Evolutionary conservation across 2,113 vertebrate genomes (phyloP).

Genomic region (Pheucticus melanocephalus): DNA sequence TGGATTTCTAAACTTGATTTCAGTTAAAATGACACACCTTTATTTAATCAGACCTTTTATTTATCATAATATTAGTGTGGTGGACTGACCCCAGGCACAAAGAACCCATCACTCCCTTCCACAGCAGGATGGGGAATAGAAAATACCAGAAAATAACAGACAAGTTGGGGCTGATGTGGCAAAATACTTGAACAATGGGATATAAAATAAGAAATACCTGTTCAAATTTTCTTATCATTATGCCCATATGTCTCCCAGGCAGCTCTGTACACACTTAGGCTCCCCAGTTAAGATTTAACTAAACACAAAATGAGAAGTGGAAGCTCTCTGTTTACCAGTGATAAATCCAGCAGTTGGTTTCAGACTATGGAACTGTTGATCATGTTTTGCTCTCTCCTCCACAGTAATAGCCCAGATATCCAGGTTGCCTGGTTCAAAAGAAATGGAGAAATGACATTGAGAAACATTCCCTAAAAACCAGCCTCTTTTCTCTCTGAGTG

Average conservation of each 20-base stretch:
- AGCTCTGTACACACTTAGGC: background rate
- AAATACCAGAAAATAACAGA: background rate
- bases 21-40: background rate
- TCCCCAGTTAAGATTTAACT: background rate
- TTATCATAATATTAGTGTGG: too few species aligned
- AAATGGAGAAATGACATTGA: background rate
- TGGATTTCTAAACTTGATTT: background rate
- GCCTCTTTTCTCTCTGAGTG: background rate
- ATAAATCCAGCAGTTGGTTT: conserved; percentile 92
- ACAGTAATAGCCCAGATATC: conserved; percentile 95
- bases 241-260: background rate
- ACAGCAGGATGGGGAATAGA: background rate
- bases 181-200: background rate
- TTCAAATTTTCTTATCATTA: background rate
- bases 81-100: background rate
- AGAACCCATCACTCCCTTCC: background rate
- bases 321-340: conserved; percentile 81
- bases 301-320: background rate
- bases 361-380: conserved; percentile 97
- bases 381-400: conserved; percentile 96
- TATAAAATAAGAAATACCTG: background rate
- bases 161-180: background rate
- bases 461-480: background rate
- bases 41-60: background rate
- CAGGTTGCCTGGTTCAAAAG: conserved; percentile 78